Conservation (phyloP, 2,888 invertebrate genomes). For the Trichopria drosophilae region DNA sequence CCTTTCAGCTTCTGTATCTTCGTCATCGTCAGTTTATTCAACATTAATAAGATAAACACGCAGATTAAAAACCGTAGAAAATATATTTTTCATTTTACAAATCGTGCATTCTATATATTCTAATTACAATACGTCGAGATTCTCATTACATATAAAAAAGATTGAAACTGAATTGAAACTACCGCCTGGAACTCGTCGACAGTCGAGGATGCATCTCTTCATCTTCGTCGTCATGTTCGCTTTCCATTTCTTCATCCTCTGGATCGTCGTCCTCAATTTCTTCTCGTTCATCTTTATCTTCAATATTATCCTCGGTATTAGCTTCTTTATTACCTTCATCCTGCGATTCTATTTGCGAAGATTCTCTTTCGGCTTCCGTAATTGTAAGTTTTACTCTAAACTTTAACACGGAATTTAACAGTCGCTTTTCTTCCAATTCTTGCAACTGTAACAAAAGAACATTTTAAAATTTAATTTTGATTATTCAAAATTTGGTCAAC, state of each 20-base stretch:
- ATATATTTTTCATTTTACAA: too few species aligned
- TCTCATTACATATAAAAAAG: too few species aligned
- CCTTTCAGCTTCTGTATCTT: slow-evolving; percentile 9
- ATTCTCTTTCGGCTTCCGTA: slow-evolving; percentile 8
- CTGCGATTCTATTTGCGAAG: slow-evolving; percentile 1
- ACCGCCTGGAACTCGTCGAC: too few species aligned
- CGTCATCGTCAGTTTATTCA: neutral
- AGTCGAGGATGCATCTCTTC: too few species aligned
- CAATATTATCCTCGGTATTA: slow-evolving; percentile 17
- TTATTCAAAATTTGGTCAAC: too few species aligned
- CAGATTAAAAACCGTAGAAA: too few species aligned
- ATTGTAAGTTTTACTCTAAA: slow-evolving; percentile 39
- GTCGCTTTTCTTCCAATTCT: slow-evolving; percentile 33
- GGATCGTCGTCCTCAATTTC: slow-evolving; percentile 1
- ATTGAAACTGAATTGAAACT: too few species aligned
- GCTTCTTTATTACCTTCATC: slow-evolving; percentile 10
- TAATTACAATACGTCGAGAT: too few species aligned
- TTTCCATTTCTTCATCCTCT: slow-evolving; percentile 8
- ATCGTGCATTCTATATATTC: too few species aligned
- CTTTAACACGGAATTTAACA: slow-evolving; percentile 36
- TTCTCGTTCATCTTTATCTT: slow-evolving; percentile 24
- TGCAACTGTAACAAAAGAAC: slow-evolving; percentile 39
- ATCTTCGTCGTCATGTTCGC: too few species aligned
- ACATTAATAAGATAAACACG: too few species aligned
- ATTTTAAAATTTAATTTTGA: too few species aligned